A percentile compares a stretch with the other conserved stretches of the same genome.
These are phyloP conservation scores for Lampris megalopsis DNA, from an alignment of 2,113 vertebrate genomes.

Conservation along the genomic window DNA sequence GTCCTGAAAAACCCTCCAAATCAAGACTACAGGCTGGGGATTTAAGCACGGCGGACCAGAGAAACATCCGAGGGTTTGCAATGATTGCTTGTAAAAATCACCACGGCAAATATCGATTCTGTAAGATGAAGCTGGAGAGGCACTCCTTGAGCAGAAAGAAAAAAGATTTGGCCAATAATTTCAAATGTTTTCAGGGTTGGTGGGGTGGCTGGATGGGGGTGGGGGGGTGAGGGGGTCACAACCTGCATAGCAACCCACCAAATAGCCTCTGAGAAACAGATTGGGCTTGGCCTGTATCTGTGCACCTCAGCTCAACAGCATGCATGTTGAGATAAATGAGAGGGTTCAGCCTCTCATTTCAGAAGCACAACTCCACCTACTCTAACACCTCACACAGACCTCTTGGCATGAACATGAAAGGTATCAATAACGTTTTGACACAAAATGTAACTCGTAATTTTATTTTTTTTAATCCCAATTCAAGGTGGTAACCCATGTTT, in stretches of 20 bases:
- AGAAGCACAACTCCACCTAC: slow-evolving; percentile 86
- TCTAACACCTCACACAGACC: slow-evolving; percentile 88
- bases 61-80: slow-evolving; percentile 48
- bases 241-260: slow-evolving; percentile 31
- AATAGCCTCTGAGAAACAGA: slow-evolving; percentile 15
- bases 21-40: slow-evolving; percentile 55
- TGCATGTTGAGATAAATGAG: slow-evolving; percentile 92
- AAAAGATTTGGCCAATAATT: slow-evolving; percentile 19
- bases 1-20: slow-evolving; percentile 45
- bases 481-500: no score
- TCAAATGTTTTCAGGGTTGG: slow-evolving; percentile 21
- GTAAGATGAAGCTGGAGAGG: slow-evolving; percentile 47
- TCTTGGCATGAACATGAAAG: slow-evolving; percentile 97
- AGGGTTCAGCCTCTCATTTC: slow-evolving; percentile 85
- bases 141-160: slow-evolving; percentile 24
- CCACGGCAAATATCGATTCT: slow-evolving; percentile 42
- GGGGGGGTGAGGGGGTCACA: neutral
- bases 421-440: neutral
- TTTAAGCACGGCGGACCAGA: slow-evolving; percentile 57
- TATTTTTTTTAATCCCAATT: no score
- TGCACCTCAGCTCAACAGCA: slow-evolving; percentile 92
- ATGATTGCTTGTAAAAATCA: slow-evolving; percentile 28
- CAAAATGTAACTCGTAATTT: neutral
- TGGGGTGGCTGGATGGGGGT: no score
- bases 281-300: slow-evolving; percentile 87